Evolutionary conservation across 35 echinoderm and acorn worm species (phyloP).

Genomic region (Apostichopus japonicus): DNA sequence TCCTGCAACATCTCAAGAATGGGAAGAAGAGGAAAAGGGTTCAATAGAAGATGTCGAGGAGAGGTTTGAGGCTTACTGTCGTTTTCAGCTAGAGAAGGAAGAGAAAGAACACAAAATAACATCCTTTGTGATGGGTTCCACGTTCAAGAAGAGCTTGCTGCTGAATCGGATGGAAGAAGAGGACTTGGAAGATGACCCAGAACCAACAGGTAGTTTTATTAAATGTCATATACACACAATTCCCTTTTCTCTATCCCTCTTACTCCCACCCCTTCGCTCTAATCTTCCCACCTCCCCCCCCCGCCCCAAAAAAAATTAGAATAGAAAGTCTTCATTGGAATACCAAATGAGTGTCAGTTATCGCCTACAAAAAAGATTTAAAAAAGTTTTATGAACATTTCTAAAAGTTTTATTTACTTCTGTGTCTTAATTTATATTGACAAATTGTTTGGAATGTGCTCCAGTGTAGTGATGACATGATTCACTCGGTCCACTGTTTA

Average conservation of each 20-base stretch:
- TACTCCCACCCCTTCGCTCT: not conserved
- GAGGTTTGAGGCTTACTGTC: not conserved
- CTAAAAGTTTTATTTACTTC: not conserved
- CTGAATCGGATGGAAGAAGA: slow-evolving; percentile 18
- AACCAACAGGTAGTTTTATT: not conserved
- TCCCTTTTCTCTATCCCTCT: not conserved
- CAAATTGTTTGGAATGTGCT: not conserved
- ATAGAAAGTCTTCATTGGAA: too few species aligned
- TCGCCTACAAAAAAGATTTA: too few species aligned
- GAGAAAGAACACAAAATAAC: slow-evolving; percentile 18
- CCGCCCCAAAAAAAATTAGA: not conserved
- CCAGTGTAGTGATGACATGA: too few species aligned
- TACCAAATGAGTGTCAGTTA: too few species aligned
- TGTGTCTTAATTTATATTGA: not conserved
- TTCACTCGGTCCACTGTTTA: too few species aligned
- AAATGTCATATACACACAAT: not conserved
- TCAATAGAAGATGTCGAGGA: not conserved
- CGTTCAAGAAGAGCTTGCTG: not conserved
- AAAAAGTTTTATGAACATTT: not conserved
- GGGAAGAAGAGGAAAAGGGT: not conserved
- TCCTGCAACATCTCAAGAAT: not conserved
- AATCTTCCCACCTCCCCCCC: not conserved
- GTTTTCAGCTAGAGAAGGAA: not conserved
- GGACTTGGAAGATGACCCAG: not conserved
- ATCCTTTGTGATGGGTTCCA: not conserved